These are phyloP conservation scores for Ictalurus furcatus DNA, from an alignment of 2,113 vertebrate genomes.

Conservation along the genomic window DNA sequence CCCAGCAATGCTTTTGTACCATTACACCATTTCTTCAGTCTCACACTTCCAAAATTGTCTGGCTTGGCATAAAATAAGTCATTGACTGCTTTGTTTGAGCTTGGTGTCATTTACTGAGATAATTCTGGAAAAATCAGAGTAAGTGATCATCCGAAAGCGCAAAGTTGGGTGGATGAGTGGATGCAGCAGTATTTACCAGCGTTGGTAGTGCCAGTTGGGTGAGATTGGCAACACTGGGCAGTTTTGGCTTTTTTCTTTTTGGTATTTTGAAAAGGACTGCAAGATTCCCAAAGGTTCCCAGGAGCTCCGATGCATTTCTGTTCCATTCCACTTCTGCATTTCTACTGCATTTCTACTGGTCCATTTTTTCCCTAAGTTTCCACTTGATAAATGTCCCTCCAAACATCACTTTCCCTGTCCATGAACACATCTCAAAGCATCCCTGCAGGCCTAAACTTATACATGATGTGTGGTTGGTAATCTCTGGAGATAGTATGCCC, in stretches of 20 bases:
- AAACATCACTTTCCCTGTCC: background rate
- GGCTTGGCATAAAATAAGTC: background rate
- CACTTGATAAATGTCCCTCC: background rate
- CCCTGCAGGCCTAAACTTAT: background rate
- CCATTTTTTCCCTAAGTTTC: background rate
- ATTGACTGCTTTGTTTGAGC: background rate
- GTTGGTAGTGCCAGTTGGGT: background rate
- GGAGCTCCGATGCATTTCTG: background rate
- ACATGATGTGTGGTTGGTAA: background rate
- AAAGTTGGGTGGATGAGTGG: too few species aligned
- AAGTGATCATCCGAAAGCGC: background rate
- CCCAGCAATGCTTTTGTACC: background rate
- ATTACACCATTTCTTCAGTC: background rate
- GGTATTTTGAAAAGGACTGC: background rate
- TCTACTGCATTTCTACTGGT: background rate
- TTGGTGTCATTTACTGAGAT: background rate
- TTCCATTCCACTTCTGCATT: background rate
- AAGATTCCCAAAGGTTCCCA: background rate
- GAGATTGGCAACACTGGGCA: background rate
- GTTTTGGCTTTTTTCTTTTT: background rate
- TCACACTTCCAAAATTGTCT: background rate
- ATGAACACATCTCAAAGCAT: background rate
- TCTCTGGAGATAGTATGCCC: background rate
- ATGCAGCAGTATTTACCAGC: background rate
- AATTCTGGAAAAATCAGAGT: background rate